Evolutionary conservation across 2,888 invertebrate genomes (phyloP).

Genomic region (Ochlodes sylvanus): DNA sequence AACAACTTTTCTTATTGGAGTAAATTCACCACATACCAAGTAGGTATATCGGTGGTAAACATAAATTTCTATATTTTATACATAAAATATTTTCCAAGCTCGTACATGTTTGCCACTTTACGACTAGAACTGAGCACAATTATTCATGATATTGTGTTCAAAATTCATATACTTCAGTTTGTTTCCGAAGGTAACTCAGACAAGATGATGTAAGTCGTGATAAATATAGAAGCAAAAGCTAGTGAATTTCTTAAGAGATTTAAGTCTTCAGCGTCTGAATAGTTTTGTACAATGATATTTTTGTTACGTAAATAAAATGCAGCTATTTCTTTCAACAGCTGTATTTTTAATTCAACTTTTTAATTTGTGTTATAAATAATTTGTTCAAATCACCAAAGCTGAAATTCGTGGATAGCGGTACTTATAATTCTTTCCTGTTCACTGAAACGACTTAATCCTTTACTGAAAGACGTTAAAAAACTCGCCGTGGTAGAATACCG

Average conservation of each 20-base stretch:
- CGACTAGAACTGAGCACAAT: background rate
- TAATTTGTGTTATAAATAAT: background rate
- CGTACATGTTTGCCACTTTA: background rate
- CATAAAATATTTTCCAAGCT: too few relatives aligned
- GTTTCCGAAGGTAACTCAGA: background rate
- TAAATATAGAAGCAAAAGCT: slow-evolving; percentile 14
- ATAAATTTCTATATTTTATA: too few relatives aligned
- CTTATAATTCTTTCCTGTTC: too few relatives aligned
- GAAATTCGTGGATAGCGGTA: too few relatives aligned
- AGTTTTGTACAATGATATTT: slow-evolving; percentile 15
- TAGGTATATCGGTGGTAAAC: too few relatives aligned
- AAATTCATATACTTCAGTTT: background rate
- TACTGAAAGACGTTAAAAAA: too few relatives aligned
- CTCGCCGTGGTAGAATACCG: too few relatives aligned
- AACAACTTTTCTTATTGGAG: slow-evolving; percentile 11
- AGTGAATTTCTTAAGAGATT: slow-evolving; percentile 26
- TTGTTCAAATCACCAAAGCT: too few relatives aligned
- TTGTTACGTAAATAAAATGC: slow-evolving; percentile 9
- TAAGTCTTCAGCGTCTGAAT: slow-evolving; percentile 13
- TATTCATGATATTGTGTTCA: background rate
- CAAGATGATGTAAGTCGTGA: slow-evolving; percentile 1
- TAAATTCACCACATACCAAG: background rate
- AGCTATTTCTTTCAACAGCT: background rate
- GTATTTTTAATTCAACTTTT: background rate
- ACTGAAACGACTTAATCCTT: too few relatives aligned